Evolutionary conservation across 2,888 invertebrate species (phyloP), one percentile per base, ranked within the genome.

Genomic region (Drosophila acutilabella): DNA sequence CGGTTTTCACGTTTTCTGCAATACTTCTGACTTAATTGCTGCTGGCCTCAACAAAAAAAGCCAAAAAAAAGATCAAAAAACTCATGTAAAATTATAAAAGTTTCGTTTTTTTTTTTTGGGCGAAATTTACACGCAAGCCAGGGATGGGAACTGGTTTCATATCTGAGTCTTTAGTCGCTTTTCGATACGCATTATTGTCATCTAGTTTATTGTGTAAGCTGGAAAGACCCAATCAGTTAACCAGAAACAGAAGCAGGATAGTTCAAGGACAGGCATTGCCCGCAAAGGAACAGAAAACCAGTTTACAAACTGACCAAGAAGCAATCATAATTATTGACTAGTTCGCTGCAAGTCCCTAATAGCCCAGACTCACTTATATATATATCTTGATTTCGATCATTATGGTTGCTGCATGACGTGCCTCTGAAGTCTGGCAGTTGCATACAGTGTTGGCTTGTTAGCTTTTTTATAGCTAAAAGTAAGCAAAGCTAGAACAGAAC

Each of bases 261-360:
- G 79, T 80, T 80, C 80, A 80, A 80, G 79, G 79, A 65, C 75
- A 68, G 64, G 30, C 64, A 48, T 59, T 53, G 48, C n/a, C 41
- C 47, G 41, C 23, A n/a, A 59, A 52, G 45, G 33, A 38, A 38
- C 36, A 10, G 5, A 56, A 72, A 72, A 75, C 75, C 69, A 5
- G 75, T 75, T 75, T 42, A 7, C 16, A 14, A 36, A 30, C 6
- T 50, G 16, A 13, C 36, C 7, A 20, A 20, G 38, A 20, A 26
- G 45, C 33, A 38, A 56, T 68, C 44, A 54, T 68, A 71, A 74
- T 68, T 70, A 65, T 67, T 53, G 64, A 38, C 53, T 58, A 33
- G 58, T 70, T 65, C 52, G 64, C 62, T 50, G 20, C 51, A 56
- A 44, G 57, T 77, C 77, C 74, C 67, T 57, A 36, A 45, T 18